Base-by-base conservation (phyloP, 2,113 vertebrate genomes). In the Equus przewalskii region DNA sequence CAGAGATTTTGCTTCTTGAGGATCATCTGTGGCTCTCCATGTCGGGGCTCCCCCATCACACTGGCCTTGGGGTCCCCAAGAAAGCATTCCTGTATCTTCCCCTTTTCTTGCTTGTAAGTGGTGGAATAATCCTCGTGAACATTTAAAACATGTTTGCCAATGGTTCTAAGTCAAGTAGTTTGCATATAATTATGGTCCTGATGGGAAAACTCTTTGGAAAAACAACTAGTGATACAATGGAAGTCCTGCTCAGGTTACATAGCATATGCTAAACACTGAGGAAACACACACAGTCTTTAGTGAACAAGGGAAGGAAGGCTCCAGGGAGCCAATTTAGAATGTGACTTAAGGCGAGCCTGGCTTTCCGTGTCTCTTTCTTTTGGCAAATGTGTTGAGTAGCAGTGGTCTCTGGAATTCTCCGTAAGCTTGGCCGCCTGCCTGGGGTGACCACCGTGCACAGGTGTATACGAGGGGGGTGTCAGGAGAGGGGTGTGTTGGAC, bases 241-340 rank as follows among this genome's bases (percentile, higher is more conserved):
- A 82, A 98, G 97, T 95, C 98, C 98, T 98, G 98, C 99, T 99
- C 99, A 98, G 99, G 99, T 99, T 99, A 99, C 99, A 92, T 87
- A 98, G 99, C 99, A 98, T 99, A 99, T 99, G 99, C 99, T 99
- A 99, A 99, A 99, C 99, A 99, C 99, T 97, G 98, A 94, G 98
- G 99, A 99, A 99, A 99, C 99, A 99, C 99, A 99, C 99, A 98
- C 99, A 87, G 99, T 98, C 99, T 99, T 99, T 99, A 98, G 99
- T 99, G 99, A 99, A 99, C 99, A 99, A 99, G 99, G 99, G 98
- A 99, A 98, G 98, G 97, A 98, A 99, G 98, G 99, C 99, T 99
- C 99, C 97, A 98, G 99, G 99, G 99, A 99, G 99, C 99, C 99
- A 99, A 99, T 99, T 99, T 99, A 99, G 99, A 99, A 99, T 98